Evolutionary conservation across 2,888 invertebrate genomes (phyloP), one percentile per base, ranked within the genome.

Genomic region (Entomobrya multifasciata): DNA sequence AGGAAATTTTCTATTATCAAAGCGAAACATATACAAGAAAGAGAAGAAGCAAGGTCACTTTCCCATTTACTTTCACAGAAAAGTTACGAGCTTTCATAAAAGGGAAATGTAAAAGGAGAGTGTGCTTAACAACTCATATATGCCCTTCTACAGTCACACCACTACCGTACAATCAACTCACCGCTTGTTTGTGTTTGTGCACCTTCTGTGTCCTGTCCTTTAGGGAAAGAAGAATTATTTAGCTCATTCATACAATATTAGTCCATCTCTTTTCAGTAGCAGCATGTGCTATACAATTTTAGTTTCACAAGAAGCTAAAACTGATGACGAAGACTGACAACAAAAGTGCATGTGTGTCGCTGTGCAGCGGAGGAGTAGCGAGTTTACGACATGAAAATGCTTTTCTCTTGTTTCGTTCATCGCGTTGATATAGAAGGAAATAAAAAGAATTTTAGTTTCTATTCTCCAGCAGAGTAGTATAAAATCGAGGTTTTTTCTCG

Each of bases 321-420:
- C 67, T 80, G 79, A 65, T 80, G 79, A 65, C 65, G 52, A 52
- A 36, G 36, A 67, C 30, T 65, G 77, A 78, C 77, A 78, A 78
- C 36, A 76, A 76, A 55, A 55, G 76, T 72, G 55, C 41, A 76
- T 30, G 55, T 55, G n/a, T 36, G 65, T 20, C 41, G 62, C n/a
- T n/a, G n/a, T n/a, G n/a, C n/a, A n/a, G n/a, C 11, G 22, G 62
- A 62, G 25, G 25, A 52, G 20, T 30, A 76, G 76, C 60, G 62
- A 62, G 78, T 80, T 47, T 36, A 80, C 65, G 36, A 80, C 79
- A 80, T 67, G 79, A 47, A 80, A 80, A 80, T 80, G 79, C 79
- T 80, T 80, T 80, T 80, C 79, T 80, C 79, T 52, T 30, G 78
- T 78, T 55, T 72, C 72, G 72, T 27, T 49, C 47, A 55, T 72